These are phyloP conservation scores for Argyra leucocephala DNA, from an alignment of 2,888 invertebrate genomes.

Conservation along the genomic window DNA sequence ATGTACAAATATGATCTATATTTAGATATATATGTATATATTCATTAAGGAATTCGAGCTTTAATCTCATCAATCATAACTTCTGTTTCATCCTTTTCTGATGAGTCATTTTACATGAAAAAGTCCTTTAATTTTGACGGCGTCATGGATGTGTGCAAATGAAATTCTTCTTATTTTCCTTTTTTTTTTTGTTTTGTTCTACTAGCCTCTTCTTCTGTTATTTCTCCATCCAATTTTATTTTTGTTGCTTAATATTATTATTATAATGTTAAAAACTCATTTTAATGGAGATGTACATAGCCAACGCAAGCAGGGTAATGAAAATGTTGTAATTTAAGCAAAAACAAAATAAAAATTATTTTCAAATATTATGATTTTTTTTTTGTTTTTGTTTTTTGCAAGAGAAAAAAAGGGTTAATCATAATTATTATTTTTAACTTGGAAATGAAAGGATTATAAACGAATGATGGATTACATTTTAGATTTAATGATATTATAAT, in stretches of 20 bases:
- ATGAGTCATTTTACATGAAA: constrained; percentile 6
- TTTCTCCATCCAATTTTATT: too few relatives aligned
- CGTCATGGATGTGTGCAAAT: constrained; percentile 6
- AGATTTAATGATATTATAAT: constrained; percentile 6
- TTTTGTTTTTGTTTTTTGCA: too few relatives aligned
- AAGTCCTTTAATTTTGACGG: constrained; percentile 6
- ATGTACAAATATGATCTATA: not conserved
- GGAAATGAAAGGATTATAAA: constrained; percentile 6
- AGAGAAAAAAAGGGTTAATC: constrained; percentile 2
- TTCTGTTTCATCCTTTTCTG: not conserved
- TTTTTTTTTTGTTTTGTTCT: too few relatives aligned
- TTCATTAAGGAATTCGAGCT: not conserved
- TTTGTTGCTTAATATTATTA: not conserved
- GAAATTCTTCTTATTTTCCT: not conserved
- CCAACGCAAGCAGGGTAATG: not conserved
- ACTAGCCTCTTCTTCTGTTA: too few relatives aligned
- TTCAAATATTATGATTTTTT: too few relatives aligned
- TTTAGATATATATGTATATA: not conserved
- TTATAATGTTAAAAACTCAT: constrained; percentile 6
- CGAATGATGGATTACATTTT: constrained; percentile 1
- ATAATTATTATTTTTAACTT: constrained; percentile 6
- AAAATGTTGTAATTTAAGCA: too few relatives aligned
- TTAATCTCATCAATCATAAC: constrained; percentile 4
- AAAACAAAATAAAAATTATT: too few relatives aligned
- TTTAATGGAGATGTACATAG: too few relatives aligned